A percentile compares a stretch with the other conserved stretches of the same genome.
These are phyloP conservation scores for Falco peregrinus DNA, from an alignment of 2,797 vertebrate genomes.

Conservation along the genomic window DNA sequence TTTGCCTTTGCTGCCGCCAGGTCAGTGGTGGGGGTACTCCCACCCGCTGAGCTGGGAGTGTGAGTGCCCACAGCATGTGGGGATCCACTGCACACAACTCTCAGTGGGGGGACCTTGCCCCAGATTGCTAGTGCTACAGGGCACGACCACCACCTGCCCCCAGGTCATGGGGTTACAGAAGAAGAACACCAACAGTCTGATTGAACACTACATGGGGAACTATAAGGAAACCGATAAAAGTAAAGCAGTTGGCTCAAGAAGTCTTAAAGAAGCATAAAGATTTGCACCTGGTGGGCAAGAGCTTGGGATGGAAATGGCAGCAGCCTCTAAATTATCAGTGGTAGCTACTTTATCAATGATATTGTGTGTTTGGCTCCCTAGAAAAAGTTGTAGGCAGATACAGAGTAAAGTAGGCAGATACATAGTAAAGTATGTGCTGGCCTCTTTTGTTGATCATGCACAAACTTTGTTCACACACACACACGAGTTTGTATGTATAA, in stretches of 20 bases:
- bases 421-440: not conserved
- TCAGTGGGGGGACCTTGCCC: fast-evolving
- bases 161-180: not conserved
- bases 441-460: not conserved
- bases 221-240: not conserved
- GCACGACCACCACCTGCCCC: not conserved
- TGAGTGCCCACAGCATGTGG: fast-evolving
- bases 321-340: not conserved
- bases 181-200: not conserved
- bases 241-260: not conserved
- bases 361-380: not conserved
- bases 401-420: not conserved
- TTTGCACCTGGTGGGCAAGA: not conserved
- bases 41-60: not conserved
- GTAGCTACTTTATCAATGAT: not conserved
- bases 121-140: not conserved
- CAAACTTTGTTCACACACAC: not conserved
- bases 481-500: not conserved
- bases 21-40: fast-evolving
- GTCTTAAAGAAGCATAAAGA: not conserved
- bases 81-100: not conserved
- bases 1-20: not conserved
- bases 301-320: not conserved
- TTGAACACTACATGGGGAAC: not conserved
- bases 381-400: not conserved